These are phyloP conservation scores for Pygmarrhopalites habei DNA, from an alignment of 1,140 invertebrate genomes.

Conservation along the genomic window DNA sequence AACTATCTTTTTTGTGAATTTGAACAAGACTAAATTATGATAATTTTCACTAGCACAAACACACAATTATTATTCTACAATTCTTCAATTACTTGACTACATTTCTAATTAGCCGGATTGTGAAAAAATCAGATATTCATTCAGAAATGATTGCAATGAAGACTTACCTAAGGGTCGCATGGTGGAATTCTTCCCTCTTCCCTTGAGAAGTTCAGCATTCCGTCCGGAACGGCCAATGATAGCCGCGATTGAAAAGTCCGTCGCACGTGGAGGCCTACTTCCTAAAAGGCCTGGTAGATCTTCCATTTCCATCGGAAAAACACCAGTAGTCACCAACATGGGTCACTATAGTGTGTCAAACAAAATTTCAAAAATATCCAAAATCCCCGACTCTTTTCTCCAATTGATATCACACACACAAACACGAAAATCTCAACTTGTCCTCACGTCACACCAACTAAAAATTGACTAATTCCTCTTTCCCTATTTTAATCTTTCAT, in stretches of 20 bases:
- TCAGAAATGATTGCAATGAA: no score
- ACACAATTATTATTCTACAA: no score
- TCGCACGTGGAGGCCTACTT: slow-evolving; percentile 36
- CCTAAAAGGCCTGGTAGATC: slow-evolving; percentile 28
- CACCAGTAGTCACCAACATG: slow-evolving; percentile 37
- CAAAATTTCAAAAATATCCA: background rate
- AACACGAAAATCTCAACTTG: background rate
- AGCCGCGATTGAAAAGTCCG: slow-evolving; percentile 39
- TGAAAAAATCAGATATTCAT: no score
- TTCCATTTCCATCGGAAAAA: slow-evolving; percentile 32
- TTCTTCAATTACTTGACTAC: no score
- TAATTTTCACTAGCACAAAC: no score
- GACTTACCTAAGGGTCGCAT: slow-evolving; percentile 38
- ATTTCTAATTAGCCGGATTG: no score
- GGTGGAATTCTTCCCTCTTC: slow-evolving; percentile 23
- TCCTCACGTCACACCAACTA: background rate
- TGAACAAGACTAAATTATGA: no score
- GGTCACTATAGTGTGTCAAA: slow-evolving; percentile 8
- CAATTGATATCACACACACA: background rate
- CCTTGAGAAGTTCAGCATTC: slow-evolving; percentile 25
- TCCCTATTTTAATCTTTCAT: no score
- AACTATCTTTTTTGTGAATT: no score
- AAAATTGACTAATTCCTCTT: no score
- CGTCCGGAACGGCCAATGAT: slow-evolving; percentile 36
- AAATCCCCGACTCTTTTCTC: no score